Evolutionary conservation across 2,797 vertebrate species (phyloP), one percentile per base, ranked within the genome.

Genomic region (Dicrostonyx torquatus): DNA sequence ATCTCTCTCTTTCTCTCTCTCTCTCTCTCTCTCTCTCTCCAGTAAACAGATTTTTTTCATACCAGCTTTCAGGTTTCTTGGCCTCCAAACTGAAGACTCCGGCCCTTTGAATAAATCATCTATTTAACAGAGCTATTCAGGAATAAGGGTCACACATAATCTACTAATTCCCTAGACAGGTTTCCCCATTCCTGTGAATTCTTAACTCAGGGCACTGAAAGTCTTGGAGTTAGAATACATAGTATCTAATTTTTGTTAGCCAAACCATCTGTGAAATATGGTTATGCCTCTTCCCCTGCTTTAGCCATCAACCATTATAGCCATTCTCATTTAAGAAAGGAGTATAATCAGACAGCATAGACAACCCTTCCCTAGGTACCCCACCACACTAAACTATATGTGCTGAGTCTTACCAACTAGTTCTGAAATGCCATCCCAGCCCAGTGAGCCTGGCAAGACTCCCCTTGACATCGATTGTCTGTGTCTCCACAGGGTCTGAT

Each of bases 21-120:
- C 3, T 78, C 2, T 12, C 50, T n/a, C 17, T n/a, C 43, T 48
- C 45, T 43, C n/a, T 58, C 37, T 62, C 31, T 64, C 7, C 58
- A 60, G 43, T 64, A 83, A 45, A 48, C 40, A 68, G 1, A 87
- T 96, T 95, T 88, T 34, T 89, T 84, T 50, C 77, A 55, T 9
- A 68, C 26, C 14, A 79, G 50, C 40, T 78, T 86, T 90, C 40
- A 73, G 13, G 66, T 31, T 77, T 26, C n/a, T 40, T 66, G 62
- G 70, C 83, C 73, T 83, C 72, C 58, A 78, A 45, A 83, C 29
- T 55, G 15, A 94, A 95, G 40, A 90, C 90, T 87, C 6, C 40
- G 66, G 6, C 43, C 40, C 48, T 68, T 55, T 37, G 48, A 66
- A 88, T 14, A 94, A 86, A 43, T 5, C 0, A 70, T 60, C 86